phyloP scores from a whole-genome alignment of 53 echinoderm and acorn worm genomes.

The Echinarachnius parma region DNA sequence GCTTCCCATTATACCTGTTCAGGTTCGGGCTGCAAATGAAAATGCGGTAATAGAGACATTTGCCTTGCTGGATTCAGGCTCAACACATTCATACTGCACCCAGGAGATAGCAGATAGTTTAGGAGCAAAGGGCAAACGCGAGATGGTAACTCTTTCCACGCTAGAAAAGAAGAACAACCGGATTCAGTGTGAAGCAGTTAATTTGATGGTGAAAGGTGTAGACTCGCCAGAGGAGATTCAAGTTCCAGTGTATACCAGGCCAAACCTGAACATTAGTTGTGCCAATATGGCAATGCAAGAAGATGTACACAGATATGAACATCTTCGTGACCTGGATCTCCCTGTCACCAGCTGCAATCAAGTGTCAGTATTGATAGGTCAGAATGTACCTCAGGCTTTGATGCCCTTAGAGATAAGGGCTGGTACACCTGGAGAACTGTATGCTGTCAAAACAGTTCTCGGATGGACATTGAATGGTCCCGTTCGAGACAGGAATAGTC shows the following conservation, averaged over 20 bases:
- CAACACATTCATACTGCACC: slow-evolving; percentile 24
- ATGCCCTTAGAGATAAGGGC: slow-evolving; percentile 50
- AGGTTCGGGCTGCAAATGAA: neutral
- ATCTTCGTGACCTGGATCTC: slow-evolving; percentile 16
- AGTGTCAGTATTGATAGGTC: slow-evolving; percentile 56
- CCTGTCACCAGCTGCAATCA: slow-evolving; percentile 4
- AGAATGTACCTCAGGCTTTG: slow-evolving; percentile 56
- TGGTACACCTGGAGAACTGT: slow-evolving; percentile 42
- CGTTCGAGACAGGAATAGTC: neutral
- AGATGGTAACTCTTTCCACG: slow-evolving; percentile 17
- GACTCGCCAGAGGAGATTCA: no score
- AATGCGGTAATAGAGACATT: neutral
- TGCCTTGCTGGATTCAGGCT: slow-evolving; percentile 40
- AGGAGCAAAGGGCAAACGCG: slow-evolving; percentile 3
- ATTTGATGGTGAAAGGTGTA: neutral
- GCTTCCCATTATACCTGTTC: slow-evolving; percentile 7
- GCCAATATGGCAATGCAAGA: slow-evolving; percentile 16
- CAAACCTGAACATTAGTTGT: slow-evolving; percentile 13
- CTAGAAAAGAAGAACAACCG: slow-evolving; percentile 11
- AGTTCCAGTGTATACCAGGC: no score
- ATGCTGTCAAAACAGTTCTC: slow-evolving; percentile 33
- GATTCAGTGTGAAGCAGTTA: neutral
- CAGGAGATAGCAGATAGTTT: slow-evolving; percentile 1
- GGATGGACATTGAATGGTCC: slow-evolving; percentile 70
- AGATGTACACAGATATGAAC: slow-evolving; percentile 29